These are phyloP conservation scores for Capitella teleta DNA, from an alignment of 1,140 invertebrate species.

Conservation along the genomic window DNA sequence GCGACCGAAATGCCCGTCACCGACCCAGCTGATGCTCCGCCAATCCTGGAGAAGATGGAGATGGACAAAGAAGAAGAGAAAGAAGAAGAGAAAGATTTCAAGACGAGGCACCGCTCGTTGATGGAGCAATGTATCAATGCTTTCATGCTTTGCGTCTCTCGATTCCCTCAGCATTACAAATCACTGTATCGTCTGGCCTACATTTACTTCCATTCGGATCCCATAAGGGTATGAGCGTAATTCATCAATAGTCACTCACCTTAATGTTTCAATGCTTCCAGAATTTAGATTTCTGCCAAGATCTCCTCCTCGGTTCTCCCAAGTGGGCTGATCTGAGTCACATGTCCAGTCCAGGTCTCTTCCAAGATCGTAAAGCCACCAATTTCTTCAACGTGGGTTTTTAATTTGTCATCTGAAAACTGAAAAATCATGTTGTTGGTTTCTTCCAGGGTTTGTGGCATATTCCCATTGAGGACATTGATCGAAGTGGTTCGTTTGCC, in stretches of 20 bases:
- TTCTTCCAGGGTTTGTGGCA: slow-evolving; percentile 74
- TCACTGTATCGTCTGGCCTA: slow-evolving; percentile 75
- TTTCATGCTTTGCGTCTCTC: slow-evolving; percentile 66
- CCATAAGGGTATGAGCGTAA: slow-evolving; percentile 28
- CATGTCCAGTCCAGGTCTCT: slow-evolving; percentile 59
- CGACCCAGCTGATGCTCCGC: no score
- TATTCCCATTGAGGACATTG: slow-evolving; percentile 77
- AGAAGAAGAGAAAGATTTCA: not conserved
- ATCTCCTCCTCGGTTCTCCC: slow-evolving; percentile 31
- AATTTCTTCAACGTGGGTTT: slow-evolving; percentile 79
- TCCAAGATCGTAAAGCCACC: slow-evolving; percentile 65
- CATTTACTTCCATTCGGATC: slow-evolving; percentile 64
- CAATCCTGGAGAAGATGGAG: no score
- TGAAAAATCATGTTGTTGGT: slow-evolving; percentile 7
- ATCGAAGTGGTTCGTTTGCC: slow-evolving; percentile 79
- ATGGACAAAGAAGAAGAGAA: slow-evolving; percentile 24
- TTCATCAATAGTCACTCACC: no score
- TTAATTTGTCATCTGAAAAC: not conserved
- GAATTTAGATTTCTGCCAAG: slow-evolving; percentile 29
- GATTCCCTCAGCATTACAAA: slow-evolving; percentile 87
- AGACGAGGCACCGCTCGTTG: slow-evolving; percentile 10
- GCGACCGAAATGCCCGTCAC: no score
- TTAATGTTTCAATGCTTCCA: no score
- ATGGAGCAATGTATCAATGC: slow-evolving; percentile 56
- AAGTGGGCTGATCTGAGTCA: slow-evolving; percentile 34